Conservation (phyloP, 2,888 invertebrate species). For the Bruchidius siliquastri region DNA sequence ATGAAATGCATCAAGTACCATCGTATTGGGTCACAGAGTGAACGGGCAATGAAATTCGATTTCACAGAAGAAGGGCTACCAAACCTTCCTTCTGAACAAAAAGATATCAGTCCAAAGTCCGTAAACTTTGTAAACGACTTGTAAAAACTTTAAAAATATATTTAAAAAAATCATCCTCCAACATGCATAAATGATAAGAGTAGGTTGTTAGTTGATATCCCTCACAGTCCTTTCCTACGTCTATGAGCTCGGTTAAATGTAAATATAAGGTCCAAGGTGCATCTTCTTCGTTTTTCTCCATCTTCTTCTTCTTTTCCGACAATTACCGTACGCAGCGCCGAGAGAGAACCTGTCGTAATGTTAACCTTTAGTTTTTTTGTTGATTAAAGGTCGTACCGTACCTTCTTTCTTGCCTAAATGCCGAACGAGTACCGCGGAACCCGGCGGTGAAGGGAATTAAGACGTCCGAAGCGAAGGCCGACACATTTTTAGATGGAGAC, state of each 20-base stretch:
- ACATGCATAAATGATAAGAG: too few relatives aligned
- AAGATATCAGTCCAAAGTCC: too few relatives aligned
- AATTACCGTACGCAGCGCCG: not conserved
- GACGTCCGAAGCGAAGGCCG: not conserved
- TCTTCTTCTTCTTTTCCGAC: constrained; percentile 1
- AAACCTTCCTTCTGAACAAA: too few relatives aligned
- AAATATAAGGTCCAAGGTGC: not conserved
- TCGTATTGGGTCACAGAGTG: too few relatives aligned
- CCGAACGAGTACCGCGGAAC: constrained; percentile 1
- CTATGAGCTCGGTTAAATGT: not conserved
- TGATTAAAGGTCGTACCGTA: constrained; percentile 17
- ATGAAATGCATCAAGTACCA: too few relatives aligned
- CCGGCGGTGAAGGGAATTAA: not conserved
- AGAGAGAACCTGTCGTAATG: constrained; percentile 21
- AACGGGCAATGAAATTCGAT: too few relatives aligned
- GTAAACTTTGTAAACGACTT: too few relatives aligned
- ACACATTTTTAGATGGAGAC: not conserved
- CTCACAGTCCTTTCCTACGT: not conserved
- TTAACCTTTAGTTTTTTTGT: constrained; percentile 17
- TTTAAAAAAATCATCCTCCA: too few relatives aligned
- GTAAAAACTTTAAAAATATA: too few relatives aligned
- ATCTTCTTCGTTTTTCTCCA: not conserved
- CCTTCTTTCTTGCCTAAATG: constrained; percentile 17
- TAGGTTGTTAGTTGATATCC: too few relatives aligned
- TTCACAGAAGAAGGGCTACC: too few relatives aligned